Conservation (phyloP, 1,140 invertebrate genomes). For the Sipha flava region DNA sequence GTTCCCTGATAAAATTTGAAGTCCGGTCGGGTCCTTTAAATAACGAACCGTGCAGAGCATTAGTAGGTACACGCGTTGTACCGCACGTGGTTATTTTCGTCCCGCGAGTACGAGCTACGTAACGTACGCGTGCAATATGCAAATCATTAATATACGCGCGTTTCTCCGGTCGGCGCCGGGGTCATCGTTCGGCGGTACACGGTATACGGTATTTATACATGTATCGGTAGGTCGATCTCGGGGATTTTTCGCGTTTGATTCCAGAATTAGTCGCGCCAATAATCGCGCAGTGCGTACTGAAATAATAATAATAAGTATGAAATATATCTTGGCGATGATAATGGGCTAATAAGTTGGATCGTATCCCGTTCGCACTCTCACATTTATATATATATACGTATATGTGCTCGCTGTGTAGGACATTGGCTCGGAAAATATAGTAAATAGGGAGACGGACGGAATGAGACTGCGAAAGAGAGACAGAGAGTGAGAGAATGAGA, state of each 20-base stretch:
- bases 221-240: background rate
- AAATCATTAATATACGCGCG: too few species aligned
- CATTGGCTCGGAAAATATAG: too few species aligned
- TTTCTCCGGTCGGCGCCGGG: background rate
- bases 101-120: too few species aligned
- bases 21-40: too few species aligned
- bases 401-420: background rate
- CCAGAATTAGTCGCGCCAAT: conserved; percentile 5
- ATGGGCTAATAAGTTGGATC: conserved; percentile 33
- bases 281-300: background rate
- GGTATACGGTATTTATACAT: too few species aligned
- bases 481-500: too few species aligned
- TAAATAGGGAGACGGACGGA: too few species aligned
- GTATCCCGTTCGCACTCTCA: background rate
- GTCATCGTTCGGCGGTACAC: background rate
- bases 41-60: too few species aligned
- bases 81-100: background rate
- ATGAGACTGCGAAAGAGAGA: too few species aligned
- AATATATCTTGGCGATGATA: conserved; percentile 22
- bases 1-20: too few species aligned
- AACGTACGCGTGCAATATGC: too few species aligned
- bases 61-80: too few species aligned
- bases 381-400: background rate
- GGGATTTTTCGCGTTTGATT: background rate
- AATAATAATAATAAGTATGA: conserved; percentile 11